These are phyloP conservation scores for Trogon surrucura DNA, from an alignment of 2,113 vertebrate genomes.

Conservation along the genomic window DNA sequence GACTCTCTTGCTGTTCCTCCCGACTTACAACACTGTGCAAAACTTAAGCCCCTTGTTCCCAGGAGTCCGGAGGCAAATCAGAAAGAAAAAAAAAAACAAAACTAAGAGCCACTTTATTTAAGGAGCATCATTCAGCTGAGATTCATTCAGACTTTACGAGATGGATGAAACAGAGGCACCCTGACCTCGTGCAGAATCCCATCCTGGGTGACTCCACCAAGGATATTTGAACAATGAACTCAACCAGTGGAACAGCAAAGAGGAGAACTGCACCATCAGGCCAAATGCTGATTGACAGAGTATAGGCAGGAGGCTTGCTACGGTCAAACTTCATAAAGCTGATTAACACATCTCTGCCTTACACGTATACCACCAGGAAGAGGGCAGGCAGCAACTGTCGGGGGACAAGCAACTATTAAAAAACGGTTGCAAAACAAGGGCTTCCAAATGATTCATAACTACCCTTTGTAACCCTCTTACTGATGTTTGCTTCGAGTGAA, in stretches of 20 bases:
- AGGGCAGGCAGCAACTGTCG: not conserved
- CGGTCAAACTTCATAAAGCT: slow-evolving; percentile 31
- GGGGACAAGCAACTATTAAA: slow-evolving; percentile 23
- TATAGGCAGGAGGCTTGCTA: not conserved
- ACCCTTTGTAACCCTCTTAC: slow-evolving; percentile 19
- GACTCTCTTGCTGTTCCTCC: not conserved
- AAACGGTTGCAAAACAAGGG: slow-evolving; percentile 4
- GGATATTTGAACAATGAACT: not conserved
- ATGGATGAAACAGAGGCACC: slow-evolving; percentile 30
- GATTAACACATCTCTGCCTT: slow-evolving; percentile 48
- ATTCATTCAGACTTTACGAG: slow-evolving; percentile 22
- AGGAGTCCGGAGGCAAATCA: slow-evolving; percentile 32
- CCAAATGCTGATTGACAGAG: not conserved
- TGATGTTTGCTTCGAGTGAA: not conserved
- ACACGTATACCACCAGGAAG: not conserved
- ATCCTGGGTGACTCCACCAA: not conserved
- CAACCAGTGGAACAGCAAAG: not conserved
- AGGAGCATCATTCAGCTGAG: not conserved
- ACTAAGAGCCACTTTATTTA: not conserved
- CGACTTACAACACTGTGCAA: not conserved
- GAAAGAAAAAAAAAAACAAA: not conserved
- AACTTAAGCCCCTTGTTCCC: slow-evolving; percentile 47
- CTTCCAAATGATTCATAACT: slow-evolving; percentile 33
- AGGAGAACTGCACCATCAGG: slow-evolving; percentile 20
- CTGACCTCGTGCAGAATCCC: not conserved